phyloP scores from a whole-genome alignment of 2,113 vertebrate genomes.

The Telmatochromis sp. region DNA sequence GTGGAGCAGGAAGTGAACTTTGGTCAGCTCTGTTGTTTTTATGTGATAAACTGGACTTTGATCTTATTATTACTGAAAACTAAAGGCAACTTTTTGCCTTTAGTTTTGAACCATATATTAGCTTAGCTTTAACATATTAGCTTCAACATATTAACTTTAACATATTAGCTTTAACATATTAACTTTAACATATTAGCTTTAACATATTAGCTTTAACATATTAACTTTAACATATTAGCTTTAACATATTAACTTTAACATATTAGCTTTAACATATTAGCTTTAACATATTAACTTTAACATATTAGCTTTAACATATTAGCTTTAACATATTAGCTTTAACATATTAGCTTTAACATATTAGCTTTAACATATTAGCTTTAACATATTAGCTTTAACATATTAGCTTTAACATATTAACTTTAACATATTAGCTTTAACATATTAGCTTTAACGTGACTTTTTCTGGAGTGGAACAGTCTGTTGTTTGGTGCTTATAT shows the following conservation, averaged over 20 bases:
- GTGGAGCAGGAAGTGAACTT: neutral
- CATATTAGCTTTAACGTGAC: neutral
- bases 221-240: accelerated
- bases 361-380: accelerated
- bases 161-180: no score
- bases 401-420: accelerated
- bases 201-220: no score
- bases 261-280: accelerated
- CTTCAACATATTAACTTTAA: no score
- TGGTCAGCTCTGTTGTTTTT: neutral
- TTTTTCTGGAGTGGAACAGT: neutral
- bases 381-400: no score
- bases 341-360: no score
- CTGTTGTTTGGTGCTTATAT: neutral
- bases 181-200: accelerated
- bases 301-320: no score
- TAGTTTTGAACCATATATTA: neutral
- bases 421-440: no score
- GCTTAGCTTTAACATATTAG: no score
- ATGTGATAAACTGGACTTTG: neutral
- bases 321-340: accelerated
- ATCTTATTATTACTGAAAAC: neutral
- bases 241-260: no score
- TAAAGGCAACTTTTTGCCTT: neutral
- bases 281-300: no score